phyloP scores from a whole-genome alignment of 2,888 invertebrate species.

The Gandaritis pyraliata region DNA sequence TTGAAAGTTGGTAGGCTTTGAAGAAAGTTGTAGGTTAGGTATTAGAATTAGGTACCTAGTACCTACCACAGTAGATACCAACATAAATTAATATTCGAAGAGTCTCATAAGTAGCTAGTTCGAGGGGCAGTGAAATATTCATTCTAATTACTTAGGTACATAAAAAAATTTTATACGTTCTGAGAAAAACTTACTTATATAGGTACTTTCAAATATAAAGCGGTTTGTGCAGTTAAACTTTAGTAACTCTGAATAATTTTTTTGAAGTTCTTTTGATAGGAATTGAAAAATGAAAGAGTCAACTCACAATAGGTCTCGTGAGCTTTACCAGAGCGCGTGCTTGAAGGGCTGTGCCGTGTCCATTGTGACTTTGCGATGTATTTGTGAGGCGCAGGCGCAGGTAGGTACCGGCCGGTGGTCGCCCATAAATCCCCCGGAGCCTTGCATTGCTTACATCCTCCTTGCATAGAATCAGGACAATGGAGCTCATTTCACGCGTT shows the following conservation, averaged over 20 bases:
- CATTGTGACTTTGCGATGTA: slow-evolving; percentile 50
- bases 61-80: too few species aligned
- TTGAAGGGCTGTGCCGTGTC: slow-evolving; percentile 61
- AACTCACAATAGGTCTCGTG: slow-evolving; percentile 20
- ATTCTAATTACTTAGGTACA: too few species aligned
- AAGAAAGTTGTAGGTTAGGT: slow-evolving; percentile 27
- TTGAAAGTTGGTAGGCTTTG: slow-evolving; percentile 25
- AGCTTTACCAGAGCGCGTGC: slow-evolving; percentile 46
- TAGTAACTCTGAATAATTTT: neutral
- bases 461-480: slow-evolving; percentile 52
- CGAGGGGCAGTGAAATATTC: too few species aligned
- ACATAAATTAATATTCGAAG: too few species aligned
- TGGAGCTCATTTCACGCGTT: slow-evolving; percentile 58
- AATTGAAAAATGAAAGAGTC: slow-evolving; percentile 16
- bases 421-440: slow-evolving; percentile 54
- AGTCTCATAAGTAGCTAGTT: too few species aligned
- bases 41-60: too few species aligned
- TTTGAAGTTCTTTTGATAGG: slow-evolving; percentile 3
- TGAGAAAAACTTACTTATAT: too few species aligned
- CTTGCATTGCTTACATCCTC: slow-evolving; percentile 46
- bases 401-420: slow-evolving; percentile 63
- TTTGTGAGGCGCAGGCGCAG: slow-evolving; percentile 58
- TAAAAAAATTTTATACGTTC: too few species aligned
- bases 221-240: neutral
- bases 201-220: too few species aligned